Evolutionary conservation across 92 coral and sea anemone genomes (phyloP).

Genomic region (Porites rus): DNA sequence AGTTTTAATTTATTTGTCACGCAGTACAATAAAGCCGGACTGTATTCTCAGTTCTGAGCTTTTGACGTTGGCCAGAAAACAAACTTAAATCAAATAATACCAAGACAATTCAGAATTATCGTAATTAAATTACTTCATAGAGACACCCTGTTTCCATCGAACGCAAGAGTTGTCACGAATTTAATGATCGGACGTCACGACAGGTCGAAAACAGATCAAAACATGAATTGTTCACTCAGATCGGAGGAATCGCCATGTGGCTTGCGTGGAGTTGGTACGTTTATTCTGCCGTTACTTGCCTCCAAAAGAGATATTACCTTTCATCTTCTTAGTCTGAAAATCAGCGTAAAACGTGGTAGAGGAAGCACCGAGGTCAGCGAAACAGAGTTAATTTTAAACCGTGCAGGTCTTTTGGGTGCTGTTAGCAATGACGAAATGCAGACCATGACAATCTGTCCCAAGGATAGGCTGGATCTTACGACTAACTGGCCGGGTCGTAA

Average conservation of each 20-base stretch:
- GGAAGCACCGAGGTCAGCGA: constrained; percentile 32
- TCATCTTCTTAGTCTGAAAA: constrained; percentile 42
- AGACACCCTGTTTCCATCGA: neutral
- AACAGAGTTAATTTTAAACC: constrained; percentile 18
- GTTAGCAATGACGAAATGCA: constrained; percentile 15
- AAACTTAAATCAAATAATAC: too few species aligned
- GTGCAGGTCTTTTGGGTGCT: constrained; percentile 20
- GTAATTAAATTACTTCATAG: too few species aligned
- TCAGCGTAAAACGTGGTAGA: constrained; percentile 44
- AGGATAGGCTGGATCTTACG: constrained; percentile 41
- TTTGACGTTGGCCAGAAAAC: too few species aligned
- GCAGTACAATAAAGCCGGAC: too few species aligned
- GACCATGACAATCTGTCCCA: constrained; percentile 39
- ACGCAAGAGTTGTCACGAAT: neutral
- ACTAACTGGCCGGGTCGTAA: constrained; percentile 44
- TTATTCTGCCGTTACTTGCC: constrained; percentile 27
- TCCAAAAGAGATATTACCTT: constrained; percentile 40
- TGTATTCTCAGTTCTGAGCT: too few species aligned
- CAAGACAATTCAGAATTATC: too few species aligned
- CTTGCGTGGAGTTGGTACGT: constrained; percentile 6
- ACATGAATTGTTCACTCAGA: constrained; percentile 40
- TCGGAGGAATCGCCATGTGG: constrained; percentile 27
- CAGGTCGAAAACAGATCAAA: neutral
- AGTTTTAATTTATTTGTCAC: too few species aligned
- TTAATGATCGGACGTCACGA: neutral